phyloP scores from a whole-genome alignment of 2,888 invertebrate genomes.

The Rhabditoides inermis region DNA sequence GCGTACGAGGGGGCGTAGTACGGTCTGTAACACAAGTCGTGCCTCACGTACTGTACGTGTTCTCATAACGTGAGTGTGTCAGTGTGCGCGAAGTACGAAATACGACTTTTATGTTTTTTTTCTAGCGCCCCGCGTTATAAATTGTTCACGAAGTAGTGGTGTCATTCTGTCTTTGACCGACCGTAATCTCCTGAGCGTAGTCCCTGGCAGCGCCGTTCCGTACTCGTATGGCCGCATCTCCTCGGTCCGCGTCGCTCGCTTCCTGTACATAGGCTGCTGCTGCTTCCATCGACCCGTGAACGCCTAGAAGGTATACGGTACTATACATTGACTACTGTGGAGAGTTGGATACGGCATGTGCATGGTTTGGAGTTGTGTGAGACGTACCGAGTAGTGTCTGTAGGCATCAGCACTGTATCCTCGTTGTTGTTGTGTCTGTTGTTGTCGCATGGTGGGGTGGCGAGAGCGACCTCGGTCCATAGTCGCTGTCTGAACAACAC shows the following conservation, averaged over 20 bases:
- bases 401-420: neutral
- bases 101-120: too few species aligned
- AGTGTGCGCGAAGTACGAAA: too few species aligned
- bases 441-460: conserved; percentile 20
- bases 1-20: conserved; percentile 45
- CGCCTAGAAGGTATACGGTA: too few species aligned
- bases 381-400: neutral
- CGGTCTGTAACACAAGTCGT: conserved; percentile 16
- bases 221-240: conserved; percentile 12
- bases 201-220: conserved; percentile 4
- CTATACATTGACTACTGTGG: neutral
- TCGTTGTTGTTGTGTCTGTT: neutral
- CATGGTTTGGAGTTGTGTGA: neutral
- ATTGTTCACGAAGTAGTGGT: too few species aligned
- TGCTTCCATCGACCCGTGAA: conserved; percentile 12
- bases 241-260: conserved; percentile 26
- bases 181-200: neutral
- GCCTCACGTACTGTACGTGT: conserved; percentile 20
- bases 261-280: conserved; percentile 32
- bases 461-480: conserved; percentile 28
- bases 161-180: too few species aligned
- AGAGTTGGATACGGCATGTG: neutral
- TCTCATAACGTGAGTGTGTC: too few species aligned
- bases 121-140: too few species aligned
- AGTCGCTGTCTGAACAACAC: conserved; percentile 10